Base-by-base conservation (phyloP, 2,888 invertebrate species). In the Flexamia atlantica region DNA sequence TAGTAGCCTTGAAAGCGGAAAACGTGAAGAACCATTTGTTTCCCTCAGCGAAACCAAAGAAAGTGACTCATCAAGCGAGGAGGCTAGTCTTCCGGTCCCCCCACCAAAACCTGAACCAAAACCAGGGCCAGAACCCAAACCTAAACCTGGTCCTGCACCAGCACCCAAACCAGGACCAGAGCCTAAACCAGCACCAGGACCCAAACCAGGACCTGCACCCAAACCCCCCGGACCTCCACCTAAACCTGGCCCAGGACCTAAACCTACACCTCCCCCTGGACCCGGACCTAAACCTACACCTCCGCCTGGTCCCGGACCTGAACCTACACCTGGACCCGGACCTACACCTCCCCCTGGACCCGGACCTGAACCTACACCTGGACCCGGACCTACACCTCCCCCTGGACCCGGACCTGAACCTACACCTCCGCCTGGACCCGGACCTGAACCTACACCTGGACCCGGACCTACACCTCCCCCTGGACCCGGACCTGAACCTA, bases 11-110 rank as follows among this genome's bases (percentile, higher is more conserved):
- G 53, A 46, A 46, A 46, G 46, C 14, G 57, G 20, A 57, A 23
- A 7, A 9, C 23, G 17, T 28, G 30, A 64, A 28, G 28, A 64
- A 28, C 30, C 28, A 28, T 28, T 14, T 12, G 14, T 28, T 64
- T 1, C 3, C 23, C 53, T 64, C 12, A 64, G 28, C 5, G 28
- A 64, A 28, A 28, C 72, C 4, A 20, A 20, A n/a, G 72, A 72
- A 40, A 40, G 40, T 72, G 40, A 40, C 7, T 32, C 72, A n/a
- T 20, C 36, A 20, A 40, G 40, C 10, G 72, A 72, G 72, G 72
- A 72, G 40, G 72, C 20, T 36, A 20, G 12, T 20, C 36, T 40
- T 25, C 7, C 28, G 1, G 32, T 32, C 3, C 68, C 68, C 4
- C 30, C 4, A 14, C 57, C 57, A 5, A 25, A 25, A 57, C 57